These are phyloP conservation scores for Peucedramus taeniatus DNA, from an alignment of 2,113 vertebrate genomes.

Conservation along the genomic window DNA sequence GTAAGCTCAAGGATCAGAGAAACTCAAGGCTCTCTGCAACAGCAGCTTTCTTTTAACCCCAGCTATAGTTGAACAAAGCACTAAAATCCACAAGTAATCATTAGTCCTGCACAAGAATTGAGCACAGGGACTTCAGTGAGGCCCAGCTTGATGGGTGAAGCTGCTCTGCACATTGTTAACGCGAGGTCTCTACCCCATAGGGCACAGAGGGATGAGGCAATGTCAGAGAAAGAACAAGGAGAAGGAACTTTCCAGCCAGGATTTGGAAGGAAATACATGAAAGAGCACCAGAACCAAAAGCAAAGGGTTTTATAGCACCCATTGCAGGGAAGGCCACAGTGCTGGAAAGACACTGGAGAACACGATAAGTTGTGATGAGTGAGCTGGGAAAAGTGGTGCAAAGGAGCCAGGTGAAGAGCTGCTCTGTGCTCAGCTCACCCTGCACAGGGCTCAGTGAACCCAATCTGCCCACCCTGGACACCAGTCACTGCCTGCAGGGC, in stretches of 20 bases:
- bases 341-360: not conserved
- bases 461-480: not conserved
- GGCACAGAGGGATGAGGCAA: not conserved
- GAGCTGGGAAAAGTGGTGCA: not conserved
- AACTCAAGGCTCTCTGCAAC: not conserved
- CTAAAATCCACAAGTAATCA: not conserved
- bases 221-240: accelerated
- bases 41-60: not conserved
- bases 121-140: not conserved
- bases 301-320: not conserved
- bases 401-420: not conserved
- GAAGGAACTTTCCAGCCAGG: not conserved
- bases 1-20: not conserved
- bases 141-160: not conserved
- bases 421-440: not conserved
- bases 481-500: not conserved
- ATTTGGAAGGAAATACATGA: not conserved
- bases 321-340: not conserved
- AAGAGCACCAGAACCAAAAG: not conserved
- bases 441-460: not conserved
- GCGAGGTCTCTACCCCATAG: accelerated
- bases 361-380: not conserved
- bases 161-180: not conserved
- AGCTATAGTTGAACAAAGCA: not conserved
- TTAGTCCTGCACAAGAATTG: not conserved